Conservation (phyloP, 2,888 invertebrate species). For the Limenitis camilla region DNA sequence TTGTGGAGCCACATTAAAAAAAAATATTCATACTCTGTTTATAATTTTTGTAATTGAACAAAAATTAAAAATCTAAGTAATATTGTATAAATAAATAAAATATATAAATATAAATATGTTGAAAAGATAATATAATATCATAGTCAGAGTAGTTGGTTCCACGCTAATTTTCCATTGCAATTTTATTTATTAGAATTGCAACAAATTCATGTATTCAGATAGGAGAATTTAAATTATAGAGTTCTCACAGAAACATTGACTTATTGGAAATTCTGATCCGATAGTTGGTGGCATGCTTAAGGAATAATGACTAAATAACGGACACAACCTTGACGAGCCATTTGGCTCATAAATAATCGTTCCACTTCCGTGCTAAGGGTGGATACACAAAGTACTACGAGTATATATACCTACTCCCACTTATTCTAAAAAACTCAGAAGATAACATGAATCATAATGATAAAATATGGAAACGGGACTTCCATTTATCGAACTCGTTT, state of each 20-base stretch:
- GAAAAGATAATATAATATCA: too few relatives aligned
- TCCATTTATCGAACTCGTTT: constrained; percentile 9
- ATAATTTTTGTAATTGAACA: too few relatives aligned
- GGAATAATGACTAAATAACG: constrained; percentile 31
- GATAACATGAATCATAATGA: constrained; percentile 22
- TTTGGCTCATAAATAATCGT: constrained; percentile 26
- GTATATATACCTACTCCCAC: neutral
- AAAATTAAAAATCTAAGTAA: too few relatives aligned
- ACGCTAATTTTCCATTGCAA: neutral
- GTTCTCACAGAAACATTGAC: constrained; percentile 21
- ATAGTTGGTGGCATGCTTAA: constrained; percentile 26
- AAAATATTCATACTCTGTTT: too few relatives aligned
- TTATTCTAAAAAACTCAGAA: constrained; percentile 12
- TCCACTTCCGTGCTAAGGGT: constrained; percentile 19
- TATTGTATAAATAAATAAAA: too few relatives aligned
- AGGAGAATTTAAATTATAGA: constrained; percentile 15
- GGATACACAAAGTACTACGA: constrained; percentile 12
- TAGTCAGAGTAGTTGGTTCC: neutral
- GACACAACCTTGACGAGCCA: constrained; percentile 25
- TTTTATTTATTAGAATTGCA: neutral
- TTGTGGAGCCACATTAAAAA: too few relatives aligned
- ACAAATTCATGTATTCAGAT: neutral
- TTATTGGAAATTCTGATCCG: constrained; percentile 26
- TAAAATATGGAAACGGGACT: constrained; percentile 18
- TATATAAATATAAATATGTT: too few relatives aligned